Evolutionary conservation across 2,113 vertebrate species (phyloP).

Genomic region (Oncorhynchus keta): DNA sequence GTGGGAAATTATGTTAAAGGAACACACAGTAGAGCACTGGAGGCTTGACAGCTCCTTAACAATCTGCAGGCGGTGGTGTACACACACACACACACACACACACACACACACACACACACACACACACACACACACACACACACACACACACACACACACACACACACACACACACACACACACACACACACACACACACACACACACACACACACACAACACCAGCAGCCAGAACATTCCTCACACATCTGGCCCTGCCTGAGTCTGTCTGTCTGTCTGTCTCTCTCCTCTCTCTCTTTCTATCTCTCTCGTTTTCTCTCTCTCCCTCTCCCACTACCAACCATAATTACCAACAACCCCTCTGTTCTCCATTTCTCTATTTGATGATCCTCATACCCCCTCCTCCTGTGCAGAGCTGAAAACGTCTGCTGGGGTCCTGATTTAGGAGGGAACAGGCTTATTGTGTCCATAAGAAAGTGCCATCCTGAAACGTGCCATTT

Average conservation of each 20-base stretch:
- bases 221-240: slow-evolving; percentile 76
- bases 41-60: slow-evolving; percentile 72
- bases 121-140: no score
- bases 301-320: slow-evolving; percentile 50
- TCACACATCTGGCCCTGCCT: slow-evolving; percentile 75
- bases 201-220: no score
- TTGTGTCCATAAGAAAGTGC: slow-evolving; percentile 46
- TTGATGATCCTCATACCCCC: not conserved
- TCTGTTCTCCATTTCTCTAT: slow-evolving; percentile 18
- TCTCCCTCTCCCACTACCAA: slow-evolving; percentile 63
- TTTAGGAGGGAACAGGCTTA: slow-evolving; percentile 48
- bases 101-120: slow-evolving; percentile 32
- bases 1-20: slow-evolving; percentile 60
- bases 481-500: slow-evolving; percentile 53
- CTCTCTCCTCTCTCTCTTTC: slow-evolving; percentile 55
- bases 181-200: slow-evolving; percentile 31
- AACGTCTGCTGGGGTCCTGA: slow-evolving; percentile 60
- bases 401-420: slow-evolving; percentile 34
- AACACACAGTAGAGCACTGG: slow-evolving; percentile 61
- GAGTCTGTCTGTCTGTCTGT: slow-evolving; percentile 38
- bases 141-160: no score
- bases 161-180: slow-evolving; percentile 1
- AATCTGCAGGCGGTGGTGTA: slow-evolving; percentile 69
- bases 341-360: slow-evolving; percentile 75
- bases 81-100: slow-evolving; percentile 35